A percentile compares a stretch with the other conserved stretches of the same genome.
Evolutionary conservation across 92 coral and sea anemone genomes (phyloP).

Genomic region (Parazoanthus darwini): DNA sequence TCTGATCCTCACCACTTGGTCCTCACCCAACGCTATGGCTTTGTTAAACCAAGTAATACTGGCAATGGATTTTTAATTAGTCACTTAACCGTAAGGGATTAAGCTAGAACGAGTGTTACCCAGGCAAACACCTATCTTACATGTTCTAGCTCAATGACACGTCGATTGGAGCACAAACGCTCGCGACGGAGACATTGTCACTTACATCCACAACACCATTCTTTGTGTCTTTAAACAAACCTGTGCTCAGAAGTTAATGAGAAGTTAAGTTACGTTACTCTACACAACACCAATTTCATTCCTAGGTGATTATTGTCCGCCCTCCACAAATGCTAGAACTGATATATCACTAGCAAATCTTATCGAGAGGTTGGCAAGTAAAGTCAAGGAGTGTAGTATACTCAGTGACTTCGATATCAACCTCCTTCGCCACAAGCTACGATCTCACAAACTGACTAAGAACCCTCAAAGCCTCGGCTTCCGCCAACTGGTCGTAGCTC

Average conservation of each 20-base stretch:
- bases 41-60: no score
- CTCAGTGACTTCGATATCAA: conserved; percentile 43
- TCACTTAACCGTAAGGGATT: no score
- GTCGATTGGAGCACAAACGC: conserved; percentile 25
- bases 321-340: conserved; percentile 14
- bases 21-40: no score
- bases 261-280: conserved; percentile 29
- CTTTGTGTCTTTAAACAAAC: conserved; percentile 19
- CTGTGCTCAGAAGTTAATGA: conserved; percentile 10
- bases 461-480: background rate
- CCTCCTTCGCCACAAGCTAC: background rate
- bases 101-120: no score
- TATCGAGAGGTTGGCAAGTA: background rate
- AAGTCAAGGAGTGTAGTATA: conserved; percentile 26
- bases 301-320: conserved; percentile 27
- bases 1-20: no score
- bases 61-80: no score
- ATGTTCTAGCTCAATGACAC: no score
- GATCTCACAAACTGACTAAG: background rate
- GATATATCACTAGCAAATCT: background rate
- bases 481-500: conserved; percentile 4
- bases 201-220: conserved; percentile 42
- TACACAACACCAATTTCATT: conserved; percentile 32
- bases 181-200: conserved; percentile 34
- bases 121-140: no score